Evolutionary conservation across 2,797 vertebrate species (phyloP), one percentile per base, ranked within the genome.

Genomic region (Sciurus carolinensis): DNA sequence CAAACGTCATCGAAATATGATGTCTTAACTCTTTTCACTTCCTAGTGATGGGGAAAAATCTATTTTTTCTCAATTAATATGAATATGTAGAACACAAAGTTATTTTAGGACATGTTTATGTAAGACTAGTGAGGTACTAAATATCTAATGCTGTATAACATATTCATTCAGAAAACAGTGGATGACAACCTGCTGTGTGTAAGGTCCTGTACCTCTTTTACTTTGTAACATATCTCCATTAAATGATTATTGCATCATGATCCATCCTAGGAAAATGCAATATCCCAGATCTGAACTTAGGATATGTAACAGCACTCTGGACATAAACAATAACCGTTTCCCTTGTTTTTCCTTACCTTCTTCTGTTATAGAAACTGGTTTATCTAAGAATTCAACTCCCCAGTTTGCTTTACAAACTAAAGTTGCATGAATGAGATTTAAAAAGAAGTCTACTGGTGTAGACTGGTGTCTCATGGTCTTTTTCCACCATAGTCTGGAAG

Each of bases 11-110:
- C 67, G 24, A 83, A 90, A 57, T 94, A 20, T 42, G 3, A 87
- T 47, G 20, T 39, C 69, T 89, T 80, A 50, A 39, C 22, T 85
- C 50, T 82, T 87, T 93, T 94, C 80, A 84, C 73, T 95, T 91
- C n/a, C 47, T 66, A 62, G 24, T 91, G 80, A 44, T 86, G 66
- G 64, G 2, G 8, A 52, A 44, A 81, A 92, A 86, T 76, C 18
- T 81, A 0, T 42, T 80, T 67, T 62, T 79, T 42, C 30, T 15
- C 82, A 87, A 39, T 47, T 52, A 69, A 84, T 50, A 30, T 14
- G 84, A 94, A 95, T 72, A 24, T 15, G 24, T 69, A 67, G 10
- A 76, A 66, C 83, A 79, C n/a, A 92, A 54, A 95, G 20, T 91
- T 36, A 54, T 93, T 93, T 91, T 80, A 75, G 50, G 54, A 87